Base-by-base conservation (phyloP, 2,113 vertebrate species). In the Bostrychus sinensis region DNA sequence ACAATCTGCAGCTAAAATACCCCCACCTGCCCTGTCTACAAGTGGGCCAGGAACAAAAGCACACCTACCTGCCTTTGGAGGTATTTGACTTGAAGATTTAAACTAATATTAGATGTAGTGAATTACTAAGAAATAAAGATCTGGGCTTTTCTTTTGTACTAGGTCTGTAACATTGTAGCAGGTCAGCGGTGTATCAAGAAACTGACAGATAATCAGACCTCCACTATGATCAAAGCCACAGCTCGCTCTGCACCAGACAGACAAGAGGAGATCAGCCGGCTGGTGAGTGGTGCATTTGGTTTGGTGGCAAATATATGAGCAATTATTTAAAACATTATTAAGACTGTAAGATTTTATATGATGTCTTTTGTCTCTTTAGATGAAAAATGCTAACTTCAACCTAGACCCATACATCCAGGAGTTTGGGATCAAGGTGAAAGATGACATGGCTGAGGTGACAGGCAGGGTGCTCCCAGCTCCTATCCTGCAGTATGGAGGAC, bases 331-430 rank as follows among this genome's bases (percentile, higher is more conserved):
- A 32, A 20, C 38, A 23, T 58, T 11, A 23, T 20, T 6, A 28
- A 70, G 45, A 2, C 8, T 5, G 2, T 22, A 19, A 57, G 7
- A 46, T 42, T 14, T 66, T 30, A 71, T 22, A 7, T 28, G 7
- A 20, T 41, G 8, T 19, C 9, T 2, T 63, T 53, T 6, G 3
- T 30, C 25, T 62, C 19, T 42, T 55, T 89, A 99, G 97, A 99
- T 99, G 97, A 99, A 99, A 89, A 99, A 99, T 2, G 97, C 97
- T 69, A 99, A 97, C 89, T 99, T 98, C 81, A 99, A 99, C 89
- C 89, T 99, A 82, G 97, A 99, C 81, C 97, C 97, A 0, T 99
- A 99, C 89, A 98, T 99, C 56, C 97, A 99, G 81, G 97, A 99
- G 90, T 99, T 99, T 92, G 97, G 97, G 76, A 98, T 99, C 85